These are phyloP conservation scores for Pseudonaja textilis DNA, from an alignment of 2,113 vertebrate species.

Conservation along the genomic window DNA sequence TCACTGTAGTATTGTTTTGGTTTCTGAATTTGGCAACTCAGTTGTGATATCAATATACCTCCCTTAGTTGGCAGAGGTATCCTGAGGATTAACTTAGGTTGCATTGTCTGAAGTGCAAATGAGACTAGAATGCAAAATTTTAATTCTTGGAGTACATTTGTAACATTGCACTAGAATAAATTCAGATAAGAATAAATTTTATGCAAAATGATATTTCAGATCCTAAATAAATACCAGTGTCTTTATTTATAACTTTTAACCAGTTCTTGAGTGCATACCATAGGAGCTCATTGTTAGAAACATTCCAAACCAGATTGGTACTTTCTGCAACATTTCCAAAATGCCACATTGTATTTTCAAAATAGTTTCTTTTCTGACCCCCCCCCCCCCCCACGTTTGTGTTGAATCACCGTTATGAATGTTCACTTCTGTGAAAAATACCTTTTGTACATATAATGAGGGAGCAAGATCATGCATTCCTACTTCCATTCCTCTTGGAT, in stretches of 20 bases:
- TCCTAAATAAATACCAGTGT: constrained; percentile 4
- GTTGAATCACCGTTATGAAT: neutral
- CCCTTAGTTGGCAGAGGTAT: constrained; percentile 64
- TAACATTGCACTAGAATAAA: constrained; percentile 25
- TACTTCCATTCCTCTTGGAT: neutral
- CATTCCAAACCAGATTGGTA: constrained; percentile 14
- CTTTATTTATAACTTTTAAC: constrained; percentile 37
- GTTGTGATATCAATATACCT: constrained; percentile 53
- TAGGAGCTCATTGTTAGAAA: neutral
- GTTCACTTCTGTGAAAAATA: neutral
- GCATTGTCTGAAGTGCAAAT: constrained; percentile 52
- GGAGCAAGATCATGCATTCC: constrained; percentile 7
- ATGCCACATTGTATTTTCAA: neutral
- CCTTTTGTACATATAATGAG: neutral
- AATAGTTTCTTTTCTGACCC: neutral
- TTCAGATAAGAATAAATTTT: constrained; percentile 42
- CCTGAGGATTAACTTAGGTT: constrained; percentile 59
- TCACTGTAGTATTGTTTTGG: constrained; percentile 35
- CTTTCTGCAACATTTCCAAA: neutral
- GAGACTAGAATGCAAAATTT: constrained; percentile 36
- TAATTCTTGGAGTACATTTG: constrained; percentile 49
- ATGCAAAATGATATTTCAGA: constrained; percentile 1
- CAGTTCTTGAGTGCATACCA: neutral
- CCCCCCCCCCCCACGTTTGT: no score
- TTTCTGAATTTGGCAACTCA: constrained; percentile 37